These are phyloP conservation scores for Drosophila lutescens DNA, from an alignment of 2,888 invertebrate genomes.

Conservation along the genomic window DNA sequence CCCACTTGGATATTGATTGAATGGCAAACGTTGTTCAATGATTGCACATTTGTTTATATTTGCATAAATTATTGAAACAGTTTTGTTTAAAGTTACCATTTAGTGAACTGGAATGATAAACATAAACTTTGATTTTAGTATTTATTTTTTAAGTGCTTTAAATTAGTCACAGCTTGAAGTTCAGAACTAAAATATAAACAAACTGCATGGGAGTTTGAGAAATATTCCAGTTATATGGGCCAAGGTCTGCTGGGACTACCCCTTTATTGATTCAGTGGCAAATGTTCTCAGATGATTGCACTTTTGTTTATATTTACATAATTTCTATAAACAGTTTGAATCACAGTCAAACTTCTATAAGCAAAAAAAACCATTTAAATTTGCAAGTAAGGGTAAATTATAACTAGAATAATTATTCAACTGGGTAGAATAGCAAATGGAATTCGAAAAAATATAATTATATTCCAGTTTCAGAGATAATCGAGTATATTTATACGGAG, in stretches of 20 bases:
- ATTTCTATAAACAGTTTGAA: conserved; percentile 7
- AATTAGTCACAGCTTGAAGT: too few relatives aligned
- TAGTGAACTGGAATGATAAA: not conserved
- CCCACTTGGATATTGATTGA: conserved; percentile 34
- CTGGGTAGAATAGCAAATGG: not conserved
- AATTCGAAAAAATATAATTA: not conserved
- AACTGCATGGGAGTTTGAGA: not conserved
- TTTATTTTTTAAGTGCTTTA: too few relatives aligned
- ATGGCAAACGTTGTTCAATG: conserved; percentile 11
- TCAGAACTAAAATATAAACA: not conserved
- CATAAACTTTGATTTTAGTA: not conserved
- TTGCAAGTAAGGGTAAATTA: too few relatives aligned
- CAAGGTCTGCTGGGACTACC: conserved; percentile 17
- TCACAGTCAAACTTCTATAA: not conserved
- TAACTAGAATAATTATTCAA: too few relatives aligned
- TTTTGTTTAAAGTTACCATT: not conserved
- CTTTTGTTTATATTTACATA: conserved; percentile 20
- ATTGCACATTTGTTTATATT: conserved; percentile 17
- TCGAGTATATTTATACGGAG: too few relatives aligned
- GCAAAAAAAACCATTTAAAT: too few relatives aligned
- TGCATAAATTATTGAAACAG: conserved; percentile 21
- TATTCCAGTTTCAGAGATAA: too few relatives aligned
- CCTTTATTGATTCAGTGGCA: conserved; percentile 25
- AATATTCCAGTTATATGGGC: conserved; percentile 3
- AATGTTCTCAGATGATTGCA: conserved; percentile 4